Evolutionary conservation across 2,797 vertebrate species (phyloP), one percentile per base, ranked within the genome.

Genomic region (Gouania willdenowi): DNA sequence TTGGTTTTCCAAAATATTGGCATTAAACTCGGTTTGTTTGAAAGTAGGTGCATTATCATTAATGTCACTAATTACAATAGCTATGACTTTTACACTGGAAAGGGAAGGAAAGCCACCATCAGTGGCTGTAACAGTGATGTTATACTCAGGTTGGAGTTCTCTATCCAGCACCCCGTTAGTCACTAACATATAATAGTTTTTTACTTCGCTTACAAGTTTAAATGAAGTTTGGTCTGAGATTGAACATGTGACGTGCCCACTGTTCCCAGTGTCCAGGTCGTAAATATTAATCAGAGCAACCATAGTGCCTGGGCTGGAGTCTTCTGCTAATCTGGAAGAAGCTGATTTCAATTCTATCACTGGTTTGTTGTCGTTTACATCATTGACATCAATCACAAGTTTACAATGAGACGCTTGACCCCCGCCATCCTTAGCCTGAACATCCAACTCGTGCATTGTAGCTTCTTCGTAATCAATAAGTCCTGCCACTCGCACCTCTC

Each of bases 291-390:
- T 83, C 3, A 93, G 58, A 6, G 85, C 90, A 8, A 90, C 72
- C 2, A 86, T 79, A 0, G 84, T 91, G 0, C 79, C 85, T 0
- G 34, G 51, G 5, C 26, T 8, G 6, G 70, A 79, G 51, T 84
- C 75, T 15, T 83, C 83, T 5, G 73, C 61, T 5, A 83, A 67
- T 8, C 53, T 82, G 1, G 77, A 71, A 0, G 77, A 67, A 39
- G 48, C 83, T 6, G 81, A 83, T 3, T 75, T 63, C 19, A 93
- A 44, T 1, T 66, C 77, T 23, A 92, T 45, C 0, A 82, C 33
- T 13, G 90, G 90, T 0, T n/a, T 62, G 5, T 91, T 90, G 44
- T 92, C 90, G 2, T 94, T 92, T 3, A 88, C 73, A 18, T 92
- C 89, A 8, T 71, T 26, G 29, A 91, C 55, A 2, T 91, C 83